Evolutionary conservation across 2,888 invertebrate genomes (phyloP).

Genomic region (Escarpia spicata): DNA sequence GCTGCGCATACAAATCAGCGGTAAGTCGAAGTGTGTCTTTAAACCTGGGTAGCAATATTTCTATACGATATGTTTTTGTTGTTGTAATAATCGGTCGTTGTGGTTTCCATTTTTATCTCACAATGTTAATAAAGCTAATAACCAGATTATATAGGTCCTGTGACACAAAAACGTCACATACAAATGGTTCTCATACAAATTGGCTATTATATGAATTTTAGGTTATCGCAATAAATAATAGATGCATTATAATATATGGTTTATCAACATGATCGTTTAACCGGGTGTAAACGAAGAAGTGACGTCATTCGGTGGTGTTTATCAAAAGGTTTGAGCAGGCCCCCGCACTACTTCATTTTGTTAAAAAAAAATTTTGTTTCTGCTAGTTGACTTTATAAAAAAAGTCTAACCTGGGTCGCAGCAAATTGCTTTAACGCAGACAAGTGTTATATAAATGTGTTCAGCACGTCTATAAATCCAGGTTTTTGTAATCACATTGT

Average conservation of each 20-base stretch:
- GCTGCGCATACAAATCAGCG: neutral
- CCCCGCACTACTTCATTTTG: neutral
- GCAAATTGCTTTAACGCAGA: neutral
- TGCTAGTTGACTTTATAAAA: neutral
- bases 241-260: neutral
- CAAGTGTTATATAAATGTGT: neutral
- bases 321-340: neutral
- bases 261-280: neutral
- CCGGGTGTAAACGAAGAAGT: neutral
- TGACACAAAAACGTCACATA: no score
- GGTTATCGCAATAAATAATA: neutral
- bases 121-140: no score
- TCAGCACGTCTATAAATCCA: neutral
- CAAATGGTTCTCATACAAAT: no score
- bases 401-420: neutral
- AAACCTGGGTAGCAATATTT: neutral
- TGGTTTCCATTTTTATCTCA: neutral
- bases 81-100: neutral
- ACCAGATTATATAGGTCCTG: no score
- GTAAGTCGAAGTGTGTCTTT: neutral
- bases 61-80: neutral
- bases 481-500: neutral
- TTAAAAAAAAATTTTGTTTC: neutral
- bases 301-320: neutral
- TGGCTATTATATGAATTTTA: no score